Conservation (phyloP, 2,797 vertebrate species). For the Acipenser oxyrinchus region DNA sequence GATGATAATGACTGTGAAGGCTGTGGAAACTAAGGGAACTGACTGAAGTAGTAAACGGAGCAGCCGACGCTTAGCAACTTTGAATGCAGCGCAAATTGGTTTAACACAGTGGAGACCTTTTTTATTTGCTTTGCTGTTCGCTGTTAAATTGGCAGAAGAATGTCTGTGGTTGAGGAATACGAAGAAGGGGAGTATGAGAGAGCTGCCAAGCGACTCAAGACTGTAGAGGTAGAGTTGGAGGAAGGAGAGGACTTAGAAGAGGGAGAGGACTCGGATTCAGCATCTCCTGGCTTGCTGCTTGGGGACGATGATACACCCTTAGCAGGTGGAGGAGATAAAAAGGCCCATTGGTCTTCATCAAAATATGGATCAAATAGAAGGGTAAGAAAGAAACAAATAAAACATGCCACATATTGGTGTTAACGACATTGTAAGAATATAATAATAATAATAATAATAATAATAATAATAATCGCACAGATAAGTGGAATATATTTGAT, state of each 20-base stretch:
- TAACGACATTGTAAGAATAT: no score
- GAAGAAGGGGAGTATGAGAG: conserved; percentile 70
- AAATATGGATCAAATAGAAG: conserved; percentile 17
- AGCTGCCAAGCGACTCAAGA: conserved; percentile 72
- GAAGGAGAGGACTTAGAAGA: conserved; percentile 52
- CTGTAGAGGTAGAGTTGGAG: conserved; percentile 56
- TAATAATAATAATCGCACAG: no score
- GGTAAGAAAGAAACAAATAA: conserved; percentile 2
- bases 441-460: no score
- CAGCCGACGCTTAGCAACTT: conserved; percentile 12
- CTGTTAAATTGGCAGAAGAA: conserved; percentile 10
- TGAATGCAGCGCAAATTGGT: conserved; percentile 1
- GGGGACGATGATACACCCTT: conserved; percentile 30
- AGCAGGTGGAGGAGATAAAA: conserved; percentile 19
- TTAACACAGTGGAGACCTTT: background rate
- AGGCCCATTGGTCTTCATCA: conserved; percentile 29
- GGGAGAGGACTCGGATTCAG: conserved; percentile 41
- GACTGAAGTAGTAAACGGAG: conserved; percentile 3
- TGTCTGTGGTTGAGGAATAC: conserved; percentile 49
- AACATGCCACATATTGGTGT: no score
- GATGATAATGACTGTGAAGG: conserved; percentile 14
- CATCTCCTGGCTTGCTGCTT: conserved; percentile 36
- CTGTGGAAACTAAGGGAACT: conserved; percentile 1
- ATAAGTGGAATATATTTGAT: no score
- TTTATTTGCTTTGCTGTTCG: background rate